Evolutionary conservation across 2,113 vertebrate genomes (phyloP).

Genomic region (Oryzias melastigma): DNA sequence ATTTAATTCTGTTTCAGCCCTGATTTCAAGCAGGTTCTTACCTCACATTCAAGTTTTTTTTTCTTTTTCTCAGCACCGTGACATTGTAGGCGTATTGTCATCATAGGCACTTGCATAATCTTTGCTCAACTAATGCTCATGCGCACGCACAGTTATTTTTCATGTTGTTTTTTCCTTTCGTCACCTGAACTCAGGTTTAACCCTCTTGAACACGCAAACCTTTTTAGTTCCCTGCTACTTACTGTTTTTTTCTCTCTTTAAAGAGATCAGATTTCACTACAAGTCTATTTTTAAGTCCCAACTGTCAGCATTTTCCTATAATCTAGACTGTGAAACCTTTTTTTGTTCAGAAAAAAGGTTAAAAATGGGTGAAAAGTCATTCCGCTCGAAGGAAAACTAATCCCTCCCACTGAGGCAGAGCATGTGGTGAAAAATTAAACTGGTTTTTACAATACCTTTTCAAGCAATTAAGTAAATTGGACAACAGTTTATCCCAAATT

Average conservation of each 20-base stretch:
- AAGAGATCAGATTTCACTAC: constrained; percentile 4
- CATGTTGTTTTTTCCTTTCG: background rate
- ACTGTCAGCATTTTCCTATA: background rate
- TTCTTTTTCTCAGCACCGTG: background rate
- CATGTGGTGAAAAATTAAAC: too few species aligned
- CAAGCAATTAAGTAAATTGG: too few species aligned
- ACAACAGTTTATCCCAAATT: too few species aligned
- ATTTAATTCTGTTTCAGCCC: constrained; percentile 1
- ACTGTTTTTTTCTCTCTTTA: constrained; percentile 7
- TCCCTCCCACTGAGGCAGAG: too few species aligned
- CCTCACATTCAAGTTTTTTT: background rate
- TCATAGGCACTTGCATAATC: constrained; percentile 18
- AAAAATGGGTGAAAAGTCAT: too few species aligned
- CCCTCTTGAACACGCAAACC: background rate
- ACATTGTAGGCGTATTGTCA: constrained; percentile 11
- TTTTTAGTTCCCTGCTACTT: background rate
- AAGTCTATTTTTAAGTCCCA: background rate
- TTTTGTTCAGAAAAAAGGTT: background rate
- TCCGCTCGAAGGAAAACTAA: too few species aligned
- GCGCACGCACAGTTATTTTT: background rate
- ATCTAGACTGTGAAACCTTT: background rate
- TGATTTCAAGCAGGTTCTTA: background rate
- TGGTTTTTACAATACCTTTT: too few species aligned
- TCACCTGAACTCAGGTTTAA: background rate
- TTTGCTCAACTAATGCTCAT: constrained; percentile 6